phyloP scores from a whole-genome alignment of 2,797 vertebrate genomes.

The Steatocranus sp. region DNA sequence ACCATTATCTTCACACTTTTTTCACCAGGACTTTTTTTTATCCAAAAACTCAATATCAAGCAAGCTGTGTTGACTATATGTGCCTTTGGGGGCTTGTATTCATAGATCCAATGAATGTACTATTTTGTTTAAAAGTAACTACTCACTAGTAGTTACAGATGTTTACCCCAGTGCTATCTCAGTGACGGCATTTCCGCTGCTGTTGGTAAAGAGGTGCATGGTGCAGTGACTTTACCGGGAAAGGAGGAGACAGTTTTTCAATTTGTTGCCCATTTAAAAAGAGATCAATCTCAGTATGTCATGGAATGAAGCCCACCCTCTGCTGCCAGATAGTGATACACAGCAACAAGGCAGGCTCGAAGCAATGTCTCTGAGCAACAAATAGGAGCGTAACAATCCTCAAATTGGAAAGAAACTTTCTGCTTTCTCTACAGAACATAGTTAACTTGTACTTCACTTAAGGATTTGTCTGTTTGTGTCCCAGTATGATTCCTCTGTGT shows the following conservation, averaged over 20 bases:
- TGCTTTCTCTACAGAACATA: constrained; percentile 19
- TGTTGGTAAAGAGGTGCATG: not conserved
- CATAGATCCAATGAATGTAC: not conserved
- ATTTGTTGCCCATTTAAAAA: constrained; percentile 78
- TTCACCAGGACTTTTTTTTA: not conserved
- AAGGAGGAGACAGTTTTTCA: constrained; percentile 65
- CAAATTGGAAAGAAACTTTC: constrained; percentile 44
- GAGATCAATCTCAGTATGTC: constrained; percentile 76
- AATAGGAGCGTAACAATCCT: constrained; percentile 12
- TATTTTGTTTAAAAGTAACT: not conserved
- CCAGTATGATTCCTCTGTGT: not conserved
- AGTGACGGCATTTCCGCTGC: constrained; percentile 1
- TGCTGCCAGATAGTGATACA: constrained; percentile 27
- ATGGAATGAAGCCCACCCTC: constrained; percentile 46
- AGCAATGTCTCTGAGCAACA: constrained; percentile 5
- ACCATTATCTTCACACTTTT: not conserved
- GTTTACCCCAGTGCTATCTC: constrained; percentile 16
- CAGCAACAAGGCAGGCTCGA: not conserved
- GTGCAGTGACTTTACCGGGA: constrained; percentile 24
- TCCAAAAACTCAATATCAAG: not conserved
- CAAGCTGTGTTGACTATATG: not conserved
- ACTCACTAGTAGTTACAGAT: constrained; percentile 27
- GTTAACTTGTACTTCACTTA: constrained; percentile 38
- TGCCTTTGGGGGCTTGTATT: not conserved
- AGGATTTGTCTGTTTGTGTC: constrained; percentile 21